Evolutionary conservation across 92 coral and sea anemone species (phyloP), one percentile per base, ranked within the genome.

Genomic region (Virgularia gustaviana): DNA sequence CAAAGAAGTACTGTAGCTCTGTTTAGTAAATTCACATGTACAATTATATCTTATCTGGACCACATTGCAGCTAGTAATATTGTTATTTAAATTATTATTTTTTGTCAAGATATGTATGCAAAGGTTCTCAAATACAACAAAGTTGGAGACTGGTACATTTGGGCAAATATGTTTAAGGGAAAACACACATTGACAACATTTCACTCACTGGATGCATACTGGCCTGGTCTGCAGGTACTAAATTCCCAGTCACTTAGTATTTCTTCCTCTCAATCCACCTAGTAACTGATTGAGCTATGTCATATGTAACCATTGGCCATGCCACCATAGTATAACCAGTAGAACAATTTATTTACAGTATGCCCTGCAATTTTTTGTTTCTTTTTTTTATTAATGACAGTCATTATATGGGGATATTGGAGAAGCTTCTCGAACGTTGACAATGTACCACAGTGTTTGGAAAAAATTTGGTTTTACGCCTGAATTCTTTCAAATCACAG

Each of bases 161-260:
- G 98, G 98, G 96, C 89, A 29, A 90, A 92, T 66, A 92, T 92
- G 98, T 87, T 86, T 39, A 92, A 92, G 63, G 98, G 98, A 22
- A 90, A 89, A 34, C 75, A 85, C 36, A 89, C 98, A 2, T 82
- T 92, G 91, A 87, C 98, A 16, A 77, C 90, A 42, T 92, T 92
- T 78, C 98, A 92, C 80, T 92, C 98, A 9, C 78, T 92, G 1
- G 98, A 92, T 75, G 98, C 98, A 1, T 92, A 84, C 63, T 92
- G 98, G 98, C 98, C 98, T 63, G 98, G 98, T 19, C 81, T 92
- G 62, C 98, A 92, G 98, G 98, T 92, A 52, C 35, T 68, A 55
- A 16, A 28, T 20, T 4, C 7, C n/a, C n/a, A n/a, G n/a, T n/a
- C n/a, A n/a, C n/a, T n/a, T n/a, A n/a, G n/a, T n/a, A n/a, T n/a